A percentile compares a stretch with the other conserved stretches of the same genome.
phyloP scores from a whole-genome alignment of 1,140 invertebrate genomes.

The Drosophila tsacasi region DNA sequence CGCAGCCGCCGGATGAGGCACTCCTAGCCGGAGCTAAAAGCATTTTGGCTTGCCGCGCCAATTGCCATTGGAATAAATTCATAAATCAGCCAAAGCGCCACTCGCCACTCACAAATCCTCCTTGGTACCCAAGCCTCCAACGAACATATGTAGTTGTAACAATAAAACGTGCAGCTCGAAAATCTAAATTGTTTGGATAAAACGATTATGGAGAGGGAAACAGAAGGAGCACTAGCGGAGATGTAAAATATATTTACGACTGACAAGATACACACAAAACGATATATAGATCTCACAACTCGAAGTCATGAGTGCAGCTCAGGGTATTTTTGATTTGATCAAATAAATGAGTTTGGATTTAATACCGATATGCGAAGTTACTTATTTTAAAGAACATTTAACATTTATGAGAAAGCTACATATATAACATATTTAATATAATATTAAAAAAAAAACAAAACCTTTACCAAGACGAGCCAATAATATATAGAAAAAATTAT shows the following conservation, averaged over 20 bases:
- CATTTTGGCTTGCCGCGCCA: constrained; percentile 40
- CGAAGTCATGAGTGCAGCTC: neutral
- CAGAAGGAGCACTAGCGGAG: no score
- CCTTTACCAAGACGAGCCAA: no score
- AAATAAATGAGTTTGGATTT: no score
- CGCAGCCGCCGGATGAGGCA: constrained; percentile 19
- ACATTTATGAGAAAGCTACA: neutral
- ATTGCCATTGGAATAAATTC: constrained; percentile 63
- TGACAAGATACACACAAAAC: neutral
- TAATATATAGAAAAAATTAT: neutral
- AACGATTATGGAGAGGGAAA: neutral
- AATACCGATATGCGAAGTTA: no score
- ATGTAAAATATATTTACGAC: neutral
- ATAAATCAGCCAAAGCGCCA: constrained; percentile 39
- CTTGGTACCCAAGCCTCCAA: constrained; percentile 1
- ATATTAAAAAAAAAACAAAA: no score
- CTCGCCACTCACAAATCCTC: constrained; percentile 22
- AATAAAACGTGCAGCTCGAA: constrained; percentile 28
- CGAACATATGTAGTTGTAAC: constrained; percentile 15
- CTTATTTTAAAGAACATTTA: no score
- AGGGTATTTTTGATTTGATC: neutral
- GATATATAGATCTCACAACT: neutral
- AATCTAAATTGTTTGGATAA: constrained; percentile 7
- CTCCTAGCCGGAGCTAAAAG: constrained; percentile 24
- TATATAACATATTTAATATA: neutral